Conservation (phyloP, 2,888 invertebrate species). For the Andrena dorsata region DNA sequence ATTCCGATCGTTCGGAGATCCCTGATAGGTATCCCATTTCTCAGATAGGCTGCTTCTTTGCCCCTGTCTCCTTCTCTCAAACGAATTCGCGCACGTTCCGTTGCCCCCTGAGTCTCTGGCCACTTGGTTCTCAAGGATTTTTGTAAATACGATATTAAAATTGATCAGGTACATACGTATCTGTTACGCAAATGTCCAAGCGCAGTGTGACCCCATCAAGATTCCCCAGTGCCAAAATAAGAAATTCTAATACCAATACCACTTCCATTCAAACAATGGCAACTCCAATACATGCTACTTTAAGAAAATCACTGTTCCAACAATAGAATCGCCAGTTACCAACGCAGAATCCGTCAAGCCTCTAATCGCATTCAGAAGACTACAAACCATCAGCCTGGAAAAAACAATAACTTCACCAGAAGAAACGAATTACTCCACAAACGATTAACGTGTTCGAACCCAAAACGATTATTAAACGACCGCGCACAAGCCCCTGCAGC, state of each 20-base stretch:
- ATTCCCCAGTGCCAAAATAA: too few species aligned
- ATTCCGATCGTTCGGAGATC: slow-evolving; percentile 49
- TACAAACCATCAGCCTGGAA: not conserved
- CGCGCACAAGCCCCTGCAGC: not conserved
- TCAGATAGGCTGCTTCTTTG: not conserved
- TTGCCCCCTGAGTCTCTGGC: not conserved
- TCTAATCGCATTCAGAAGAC: not conserved
- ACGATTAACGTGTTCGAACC: slow-evolving; percentile 10
- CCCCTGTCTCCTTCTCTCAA: not conserved
- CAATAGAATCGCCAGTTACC: not conserved
- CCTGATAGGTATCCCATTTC: slow-evolving; percentile 11
- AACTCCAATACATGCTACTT: too few species aligned
- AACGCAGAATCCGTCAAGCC: not conserved
- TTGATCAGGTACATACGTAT: too few species aligned
- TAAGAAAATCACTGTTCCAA: not conserved
- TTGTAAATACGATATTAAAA: too few species aligned
- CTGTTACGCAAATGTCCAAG: too few species aligned
- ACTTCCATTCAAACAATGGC: too few species aligned
- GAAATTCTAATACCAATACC: too few species aligned
- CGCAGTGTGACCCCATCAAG: too few species aligned
- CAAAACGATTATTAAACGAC: slow-evolving; percentile 19
- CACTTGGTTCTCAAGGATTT: not conserved
- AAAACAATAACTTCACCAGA: not conserved
- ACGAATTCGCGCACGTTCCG: not conserved
- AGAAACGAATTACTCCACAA: not conserved